Base-by-base conservation (phyloP, 1,140 invertebrate genomes). In the Bicyclus anynana region DNA sequence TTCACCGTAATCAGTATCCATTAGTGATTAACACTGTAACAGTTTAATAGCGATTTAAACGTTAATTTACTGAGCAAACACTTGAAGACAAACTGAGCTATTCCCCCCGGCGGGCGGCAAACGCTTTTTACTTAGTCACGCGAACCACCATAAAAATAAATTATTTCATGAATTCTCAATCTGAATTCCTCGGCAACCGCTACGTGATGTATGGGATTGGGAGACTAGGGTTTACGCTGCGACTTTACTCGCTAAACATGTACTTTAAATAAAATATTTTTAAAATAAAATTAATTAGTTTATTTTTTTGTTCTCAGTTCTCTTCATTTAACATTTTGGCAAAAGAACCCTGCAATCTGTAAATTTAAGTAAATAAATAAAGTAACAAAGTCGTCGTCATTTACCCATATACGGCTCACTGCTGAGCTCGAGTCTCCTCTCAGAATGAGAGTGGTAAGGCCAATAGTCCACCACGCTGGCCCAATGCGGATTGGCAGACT, bases 141-240 rank as follows among this genome's bases (percentile, higher is more conserved):
- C 65, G 54, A 71, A 12, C 59, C 35, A 40, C 53, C 55, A 53
- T 56, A 57, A 59, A 62, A 66, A 55, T 56, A 62, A 60, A 68
- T 71, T 63, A 68, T 67, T 68, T 65, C 53, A 58, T 66, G 50
- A 65, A 71, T 68, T 68, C 62, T 61, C 56, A 68, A 72, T 65
- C 53, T 26, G 49, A 59, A 59, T 53, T 17, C 40, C 2, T 46
- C 10, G 47, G 9, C n/a, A 33, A 18, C 13, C 33, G 17, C 16
- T 57, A 60, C 53, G 48, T 62, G 55, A 61, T 16, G 38, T 44
- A 37, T 37, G 42, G 2, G 17, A 27, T 48, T 20, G 16, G 9
- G 16, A 10, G 7, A 2, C 7, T 23, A 23, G 3, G 23, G 23
- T n/a, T n/a, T n/a, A n/a, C n/a, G n/a, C n/a, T n/a, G n/a, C n/a